Evolutionary conservation across 1,140 invertebrate species (phyloP).

Genomic region (Mylabris phalerata): DNA sequence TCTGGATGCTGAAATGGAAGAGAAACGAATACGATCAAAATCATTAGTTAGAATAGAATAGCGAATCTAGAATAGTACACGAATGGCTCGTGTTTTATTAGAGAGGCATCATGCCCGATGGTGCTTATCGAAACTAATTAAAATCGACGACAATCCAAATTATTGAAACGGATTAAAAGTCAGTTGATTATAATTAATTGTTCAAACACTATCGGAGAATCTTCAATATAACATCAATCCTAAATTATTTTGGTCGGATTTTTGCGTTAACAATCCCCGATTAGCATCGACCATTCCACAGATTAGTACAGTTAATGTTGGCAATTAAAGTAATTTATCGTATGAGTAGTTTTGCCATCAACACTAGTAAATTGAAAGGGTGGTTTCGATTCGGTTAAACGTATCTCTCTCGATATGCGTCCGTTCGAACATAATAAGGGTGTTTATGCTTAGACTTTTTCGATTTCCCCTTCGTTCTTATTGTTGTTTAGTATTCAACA

Average conservation of each 20-base stretch:
- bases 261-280: neutral
- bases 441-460: neutral
- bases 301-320: slow-evolving; percentile 27
- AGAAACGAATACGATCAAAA: no score
- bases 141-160: no score
- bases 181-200: no score
- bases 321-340: slow-evolving; percentile 30
- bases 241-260: neutral
- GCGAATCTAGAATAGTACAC: no score
- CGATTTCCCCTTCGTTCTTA: no score
- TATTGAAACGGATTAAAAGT: no score
- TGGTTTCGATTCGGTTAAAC: neutral
- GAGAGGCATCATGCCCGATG: no score
- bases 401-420: no score
- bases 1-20: no score
- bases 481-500: neutral
- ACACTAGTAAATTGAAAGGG: slow-evolving; percentile 14
- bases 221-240: neutral
- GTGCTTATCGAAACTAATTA: no score
- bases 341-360: slow-evolving; percentile 12
- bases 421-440: neutral
- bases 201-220: neutral
- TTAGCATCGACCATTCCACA: neutral
- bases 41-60: no score
- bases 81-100: no score